phyloP scores from a whole-genome alignment of 30 jellyfish, hydroid and myxozoan genomes.

The Aurelia sp. region DNA sequence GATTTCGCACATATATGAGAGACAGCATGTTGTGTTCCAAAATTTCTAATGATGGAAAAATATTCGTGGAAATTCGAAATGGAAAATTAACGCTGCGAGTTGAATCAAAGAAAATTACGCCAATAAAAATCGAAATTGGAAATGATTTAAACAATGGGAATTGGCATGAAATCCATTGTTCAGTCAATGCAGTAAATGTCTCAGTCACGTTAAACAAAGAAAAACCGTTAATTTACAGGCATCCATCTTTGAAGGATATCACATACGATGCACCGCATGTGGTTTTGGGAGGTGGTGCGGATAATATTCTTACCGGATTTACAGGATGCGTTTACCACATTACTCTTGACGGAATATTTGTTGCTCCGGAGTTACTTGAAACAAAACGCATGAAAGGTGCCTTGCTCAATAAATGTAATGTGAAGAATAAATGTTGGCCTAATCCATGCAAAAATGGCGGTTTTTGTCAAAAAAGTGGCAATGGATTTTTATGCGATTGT shows the following conservation, averaged over 20 bases:
- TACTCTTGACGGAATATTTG: conserved; percentile 71
- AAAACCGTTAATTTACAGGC: conserved; percentile 28
- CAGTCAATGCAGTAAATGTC: conserved; percentile 48
- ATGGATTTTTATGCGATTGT: conserved; percentile 84
- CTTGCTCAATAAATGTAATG: conserved; percentile 53
- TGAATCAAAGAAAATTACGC: conserved; percentile 59
- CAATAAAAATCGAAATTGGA: conserved; percentile 73
- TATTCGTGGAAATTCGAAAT: conserved; percentile 68
- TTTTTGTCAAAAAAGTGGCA: conserved; percentile 59
- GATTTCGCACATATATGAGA: conserved; percentile 76
- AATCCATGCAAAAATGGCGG: conserved; percentile 96
- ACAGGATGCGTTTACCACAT: conserved; percentile 91
- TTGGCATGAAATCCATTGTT: conserved; percentile 91
- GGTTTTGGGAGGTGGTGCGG: conserved; percentile 98
- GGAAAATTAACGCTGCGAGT: conserved; percentile 74
- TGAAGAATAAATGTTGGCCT: conserved; percentile 87
- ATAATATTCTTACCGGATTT: conserved; percentile 77
- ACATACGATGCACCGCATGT: conserved; percentile 63
- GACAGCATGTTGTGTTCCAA: conserved; percentile 82
- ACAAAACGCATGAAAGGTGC: conserved; percentile 65
- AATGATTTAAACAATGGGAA: conserved; percentile 79
- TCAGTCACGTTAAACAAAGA: conserved; percentile 58
- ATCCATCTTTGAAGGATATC: conserved; percentile 47
- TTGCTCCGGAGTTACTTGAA: conserved; percentile 71
- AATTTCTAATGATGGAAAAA: conserved; percentile 73